A percentile compares a stretch with the other conserved stretches of the same genome.
phyloP scores from a whole-genome alignment of 2,888 invertebrate species.

The Ypsolopha scabrella region DNA sequence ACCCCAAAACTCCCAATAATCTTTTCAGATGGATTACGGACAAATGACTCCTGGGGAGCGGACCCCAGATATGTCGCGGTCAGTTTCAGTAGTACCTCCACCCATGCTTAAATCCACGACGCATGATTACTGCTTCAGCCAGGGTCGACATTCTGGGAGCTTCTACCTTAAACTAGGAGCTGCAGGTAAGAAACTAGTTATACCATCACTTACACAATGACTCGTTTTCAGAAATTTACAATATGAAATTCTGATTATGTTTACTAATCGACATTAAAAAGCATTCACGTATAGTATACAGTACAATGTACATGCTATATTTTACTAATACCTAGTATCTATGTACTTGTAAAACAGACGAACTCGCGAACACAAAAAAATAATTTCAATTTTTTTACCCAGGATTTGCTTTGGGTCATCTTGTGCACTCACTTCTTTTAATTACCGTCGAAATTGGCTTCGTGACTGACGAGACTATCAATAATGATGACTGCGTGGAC shows the following conservation, averaged over 20 bases:
- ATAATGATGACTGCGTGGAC: conserved; percentile 72
- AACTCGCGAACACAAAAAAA: too few species aligned
- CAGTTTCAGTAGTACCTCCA: conserved; percentile 29
- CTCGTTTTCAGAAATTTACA: neutral
- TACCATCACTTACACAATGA: too few species aligned
- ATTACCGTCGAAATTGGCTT: conserved; percentile 77
- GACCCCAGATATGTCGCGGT: conserved; percentile 16
- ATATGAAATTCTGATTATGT: neutral
- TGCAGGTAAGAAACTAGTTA: conserved; percentile 75
- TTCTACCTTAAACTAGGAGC: conserved; percentile 82
- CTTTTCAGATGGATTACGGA: conserved; percentile 19
- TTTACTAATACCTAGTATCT: too few species aligned
- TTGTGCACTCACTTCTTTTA: conserved; percentile 79
- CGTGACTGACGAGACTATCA: conserved; percentile 59
- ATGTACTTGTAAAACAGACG: too few species aligned
- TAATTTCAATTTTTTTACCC: conserved; percentile 14
- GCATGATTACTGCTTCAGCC: conserved; percentile 74
- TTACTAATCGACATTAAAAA: too few species aligned
- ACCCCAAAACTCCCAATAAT: neutral
- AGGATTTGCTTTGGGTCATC: conserved; percentile 84
- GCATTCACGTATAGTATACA: neutral
- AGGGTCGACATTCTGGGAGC: conserved; percentile 78
- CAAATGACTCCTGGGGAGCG: conserved; percentile 20
- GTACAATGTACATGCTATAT: neutral
- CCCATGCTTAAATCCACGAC: conserved; percentile 51